These are phyloP conservation scores for Drosophila macrospina DNA, from an alignment of 2,888 invertebrate genomes.

Conservation along the genomic window DNA sequence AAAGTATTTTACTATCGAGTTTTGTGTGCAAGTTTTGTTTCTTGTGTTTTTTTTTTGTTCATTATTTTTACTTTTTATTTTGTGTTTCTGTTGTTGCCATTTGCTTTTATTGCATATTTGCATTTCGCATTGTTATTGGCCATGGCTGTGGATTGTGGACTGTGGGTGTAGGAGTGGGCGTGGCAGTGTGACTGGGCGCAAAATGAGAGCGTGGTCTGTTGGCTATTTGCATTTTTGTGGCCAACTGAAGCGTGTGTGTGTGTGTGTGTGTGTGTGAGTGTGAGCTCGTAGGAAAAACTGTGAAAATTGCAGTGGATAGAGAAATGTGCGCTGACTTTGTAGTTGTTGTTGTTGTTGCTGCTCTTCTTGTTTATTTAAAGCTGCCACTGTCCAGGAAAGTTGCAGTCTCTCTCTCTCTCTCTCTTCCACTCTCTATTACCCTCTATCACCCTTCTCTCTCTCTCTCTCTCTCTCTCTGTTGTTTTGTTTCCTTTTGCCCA, in stretches of 20 bases:
- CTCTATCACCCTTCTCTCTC: background rate
- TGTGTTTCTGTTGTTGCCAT: slow-evolving; percentile 46
- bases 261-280: slow-evolving; percentile 18
- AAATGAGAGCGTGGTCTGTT: slow-evolving; percentile 25
- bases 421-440: background rate
- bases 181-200: slow-evolving; percentile 29
- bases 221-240: slow-evolving; percentile 66
- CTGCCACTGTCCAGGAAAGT: slow-evolving; percentile 42
- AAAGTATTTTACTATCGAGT: slow-evolving; percentile 36
- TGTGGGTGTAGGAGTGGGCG: slow-evolving; percentile 32
- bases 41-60: slow-evolving; percentile 1
- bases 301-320: slow-evolving; percentile 27
- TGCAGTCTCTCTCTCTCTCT: background rate
- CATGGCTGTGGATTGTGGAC: slow-evolving; percentile 24
- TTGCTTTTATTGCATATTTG: slow-evolving; percentile 76
- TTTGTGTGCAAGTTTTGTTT: background rate
- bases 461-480: background rate
- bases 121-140: slow-evolving; percentile 78
- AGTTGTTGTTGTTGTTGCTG: slow-evolving; percentile 1
- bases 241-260: slow-evolving; percentile 38
- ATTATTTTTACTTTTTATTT: slow-evolving; percentile 19
- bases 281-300: slow-evolving; percentile 17
- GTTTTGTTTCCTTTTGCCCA: background rate
- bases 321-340: slow-evolving; percentile 26
- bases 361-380: slow-evolving; percentile 55